Evolutionary conservation across 2,888 invertebrate genomes (phyloP).

Genomic region (Lycaena phlaeas): DNA sequence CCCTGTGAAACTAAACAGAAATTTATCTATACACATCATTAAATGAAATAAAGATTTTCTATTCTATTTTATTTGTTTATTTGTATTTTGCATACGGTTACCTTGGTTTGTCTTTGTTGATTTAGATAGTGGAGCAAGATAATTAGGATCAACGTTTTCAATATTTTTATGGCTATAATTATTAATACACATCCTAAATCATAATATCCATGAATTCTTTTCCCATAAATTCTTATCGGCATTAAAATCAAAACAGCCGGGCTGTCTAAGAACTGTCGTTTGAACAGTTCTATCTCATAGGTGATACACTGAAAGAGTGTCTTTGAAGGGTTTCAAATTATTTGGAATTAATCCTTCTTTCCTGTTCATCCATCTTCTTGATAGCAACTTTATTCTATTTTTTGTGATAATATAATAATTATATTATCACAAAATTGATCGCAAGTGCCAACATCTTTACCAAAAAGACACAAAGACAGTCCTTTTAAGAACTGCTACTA

Average conservation of each 20-base stretch:
- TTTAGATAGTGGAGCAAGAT: neutral
- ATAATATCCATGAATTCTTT: neutral
- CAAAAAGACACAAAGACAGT: slow-evolving; percentile 13
- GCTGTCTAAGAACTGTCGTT: slow-evolving; percentile 6
- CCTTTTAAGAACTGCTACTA: slow-evolving; percentile 18
- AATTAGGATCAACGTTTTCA: neutral
- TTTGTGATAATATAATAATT: no score
- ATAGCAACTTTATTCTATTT: slow-evolving; percentile 10
- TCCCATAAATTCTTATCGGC: neutral
- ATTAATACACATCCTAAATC: neutral
- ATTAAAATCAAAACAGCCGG: slow-evolving; percentile 10
- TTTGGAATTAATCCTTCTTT: slow-evolving; percentile 14
- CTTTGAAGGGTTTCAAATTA: slow-evolving; percentile 15
- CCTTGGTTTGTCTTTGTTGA: neutral
- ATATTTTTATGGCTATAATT: neutral
- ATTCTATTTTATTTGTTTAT: neutral
- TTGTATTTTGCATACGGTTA: neutral
- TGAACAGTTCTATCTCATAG: slow-evolving; percentile 15
- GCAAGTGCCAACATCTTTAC: slow-evolving; percentile 14
- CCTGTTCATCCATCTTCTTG: slow-evolving; percentile 9
- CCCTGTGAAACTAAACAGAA: no score
- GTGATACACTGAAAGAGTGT: slow-evolving; percentile 18
- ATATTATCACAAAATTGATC: slow-evolving; percentile 13
- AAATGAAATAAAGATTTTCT: no score
- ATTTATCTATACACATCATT: no score